A percentile compares a stretch with the other conserved stretches of the same genome.
Conservation (phyloP, 2,797 vertebrate genomes). For the Kryptopterus vitreolus region DNA sequence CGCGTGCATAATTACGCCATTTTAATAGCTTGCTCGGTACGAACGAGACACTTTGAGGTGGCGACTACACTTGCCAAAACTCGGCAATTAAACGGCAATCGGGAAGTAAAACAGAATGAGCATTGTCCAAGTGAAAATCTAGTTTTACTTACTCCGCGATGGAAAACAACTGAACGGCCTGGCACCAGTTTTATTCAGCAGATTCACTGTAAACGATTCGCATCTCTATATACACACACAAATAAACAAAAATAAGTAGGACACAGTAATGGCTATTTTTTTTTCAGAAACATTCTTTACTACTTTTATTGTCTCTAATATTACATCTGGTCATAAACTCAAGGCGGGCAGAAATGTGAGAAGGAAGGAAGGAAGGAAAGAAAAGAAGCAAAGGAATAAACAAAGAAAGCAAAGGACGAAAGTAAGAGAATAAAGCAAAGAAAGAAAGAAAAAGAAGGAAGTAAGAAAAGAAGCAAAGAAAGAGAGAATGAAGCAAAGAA, state of each 20-base stretch:
- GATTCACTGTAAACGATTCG: background rate
- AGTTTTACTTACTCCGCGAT: background rate
- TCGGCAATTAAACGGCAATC: constrained; percentile 57
- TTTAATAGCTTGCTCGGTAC: constrained; percentile 80
- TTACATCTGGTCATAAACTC: background rate
- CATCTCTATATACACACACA: background rate
- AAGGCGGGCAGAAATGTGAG: no score
- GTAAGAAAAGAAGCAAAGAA: background rate
- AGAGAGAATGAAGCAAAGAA: no score
- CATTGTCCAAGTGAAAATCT: constrained; percentile 25
- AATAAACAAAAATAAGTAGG: no score
- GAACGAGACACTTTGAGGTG: constrained; percentile 69
- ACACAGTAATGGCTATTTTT: no score
- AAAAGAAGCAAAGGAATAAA: no score
- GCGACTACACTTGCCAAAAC: constrained; percentile 59
- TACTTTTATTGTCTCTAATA: background rate
- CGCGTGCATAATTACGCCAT: constrained; percentile 81
- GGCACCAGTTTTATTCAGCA: background rate
- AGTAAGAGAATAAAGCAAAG: background rate
- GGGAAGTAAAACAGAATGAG: constrained; percentile 42
- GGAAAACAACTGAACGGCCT: background rate
- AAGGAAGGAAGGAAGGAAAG: background rate
- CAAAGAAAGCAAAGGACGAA: background rate
- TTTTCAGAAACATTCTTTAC: no score
- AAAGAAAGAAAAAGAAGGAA: background rate